Evolutionary conservation across 2,797 vertebrate genomes (phyloP), one percentile per base, ranked within the genome.

Genomic region (Aeoliscus strigatus): DNA sequence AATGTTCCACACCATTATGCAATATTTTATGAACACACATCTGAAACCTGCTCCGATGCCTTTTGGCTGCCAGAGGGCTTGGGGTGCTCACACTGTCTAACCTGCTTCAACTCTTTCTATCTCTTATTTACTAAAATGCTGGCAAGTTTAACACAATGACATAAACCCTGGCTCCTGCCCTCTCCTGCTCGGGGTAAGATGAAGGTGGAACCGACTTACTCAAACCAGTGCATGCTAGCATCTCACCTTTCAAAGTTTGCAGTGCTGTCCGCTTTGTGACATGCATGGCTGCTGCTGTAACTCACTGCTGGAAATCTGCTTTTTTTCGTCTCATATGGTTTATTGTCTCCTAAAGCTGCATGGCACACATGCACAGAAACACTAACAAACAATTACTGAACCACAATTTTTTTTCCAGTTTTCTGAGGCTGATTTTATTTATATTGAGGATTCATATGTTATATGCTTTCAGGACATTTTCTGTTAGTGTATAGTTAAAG

Each of bases 121-220:
- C 87, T 91, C 54, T 79, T 27, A 90, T 90, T 85, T 90, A 87
- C 6, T 80, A 82, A 79, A 90, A 89, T 70, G 93, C 93, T 91
- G 92, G 84, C 93, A 92, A 94, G 88, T 91, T 90, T 93, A 94
- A 94, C 90, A 87, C 86, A 89, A 78, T 87, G 70, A 75, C 47
- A 67, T 88, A 75, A 73, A 78, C 69, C 35, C 84, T 86, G 93
- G 91, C 87, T 90, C 92, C 91, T 90, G 91, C 91, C 88, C 88
- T 84, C 86, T 92, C 89, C 89, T 92, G 88, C 88, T 81, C 91
- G 87, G n/a, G 94, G 94, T 96, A 97, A 97, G 93, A 89, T 72
- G 60, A 12, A 54, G 12, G 45, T 58, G 66, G 50, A 73, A 57
- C 29, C 30, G 35, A 52, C 55, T 50, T 27, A 44, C 38, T 45